These are phyloP conservation scores for Trachelus iudaicus DNA, from an alignment of 2,888 invertebrate species.

Conservation along the genomic window DNA sequence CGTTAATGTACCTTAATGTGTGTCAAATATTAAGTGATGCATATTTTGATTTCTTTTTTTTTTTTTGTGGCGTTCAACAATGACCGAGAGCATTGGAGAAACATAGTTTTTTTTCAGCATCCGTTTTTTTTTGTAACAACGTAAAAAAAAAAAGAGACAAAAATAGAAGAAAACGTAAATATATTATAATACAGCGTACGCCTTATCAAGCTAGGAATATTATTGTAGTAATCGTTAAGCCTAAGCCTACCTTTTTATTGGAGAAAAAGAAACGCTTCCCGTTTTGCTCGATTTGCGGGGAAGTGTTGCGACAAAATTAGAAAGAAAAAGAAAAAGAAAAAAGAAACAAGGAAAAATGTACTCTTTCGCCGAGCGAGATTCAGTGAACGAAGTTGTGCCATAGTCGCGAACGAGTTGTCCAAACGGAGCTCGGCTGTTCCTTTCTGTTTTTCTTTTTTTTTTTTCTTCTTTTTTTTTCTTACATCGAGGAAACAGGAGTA, in stretches of 20 bases:
- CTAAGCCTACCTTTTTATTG: constrained; percentile 35
- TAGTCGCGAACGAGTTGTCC: background rate
- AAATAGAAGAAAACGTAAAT: constrained; percentile 32
- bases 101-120: constrained; percentile 29
- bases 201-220: constrained; percentile 50
- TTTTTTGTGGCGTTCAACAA: constrained; percentile 29
- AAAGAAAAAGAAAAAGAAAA: constrained; percentile 17
- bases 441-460: background rate
- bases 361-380: constrained; percentile 2
- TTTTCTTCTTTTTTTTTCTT: background rate
- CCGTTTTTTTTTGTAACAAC: constrained; percentile 33
- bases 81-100: constrained; percentile 33
- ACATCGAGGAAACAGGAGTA: background rate
- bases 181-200: constrained; percentile 51
- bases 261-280: constrained; percentile 10
- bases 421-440: background rate
- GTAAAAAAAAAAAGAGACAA: constrained; percentile 24
- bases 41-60: constrained; percentile 20
- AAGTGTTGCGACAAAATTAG: constrained; percentile 8
- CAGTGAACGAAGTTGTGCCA: background rate
- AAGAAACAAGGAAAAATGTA: constrained; percentile 20
- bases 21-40: constrained; percentile 51
- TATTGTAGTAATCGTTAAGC: constrained; percentile 39
- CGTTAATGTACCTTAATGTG: constrained; percentile 34
- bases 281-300: constrained; percentile 14